Evolutionary conservation across 2,888 invertebrate species (phyloP).

Genomic region (Tenodera sinensis): DNA sequence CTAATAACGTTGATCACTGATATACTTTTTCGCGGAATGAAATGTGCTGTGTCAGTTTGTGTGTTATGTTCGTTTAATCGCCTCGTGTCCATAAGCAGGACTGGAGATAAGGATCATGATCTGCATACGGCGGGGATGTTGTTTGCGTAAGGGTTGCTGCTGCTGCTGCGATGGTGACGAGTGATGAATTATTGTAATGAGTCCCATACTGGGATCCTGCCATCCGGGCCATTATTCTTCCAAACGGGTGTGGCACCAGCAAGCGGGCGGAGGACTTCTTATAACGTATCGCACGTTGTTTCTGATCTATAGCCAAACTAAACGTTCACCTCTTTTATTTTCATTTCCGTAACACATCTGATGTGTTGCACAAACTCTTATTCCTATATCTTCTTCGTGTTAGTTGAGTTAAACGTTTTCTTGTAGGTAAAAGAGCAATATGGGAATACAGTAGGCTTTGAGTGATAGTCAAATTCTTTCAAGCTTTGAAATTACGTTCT

Average conservation of each 20-base stretch:
- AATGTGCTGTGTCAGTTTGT: background rate
- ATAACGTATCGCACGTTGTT: background rate
- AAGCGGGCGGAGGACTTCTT: background rate
- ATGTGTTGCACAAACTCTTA: too few species aligned
- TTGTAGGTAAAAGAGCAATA: too few species aligned
- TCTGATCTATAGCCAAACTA: background rate
- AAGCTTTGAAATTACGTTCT: too few species aligned
- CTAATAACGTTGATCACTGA: background rate
- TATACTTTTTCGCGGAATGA: background rate
- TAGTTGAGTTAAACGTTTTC: too few species aligned
- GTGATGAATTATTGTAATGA: conserved; percentile 7
- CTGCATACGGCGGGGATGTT: background rate
- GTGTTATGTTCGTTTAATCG: background rate
- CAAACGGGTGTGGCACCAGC: background rate
- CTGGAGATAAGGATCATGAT: background rate
- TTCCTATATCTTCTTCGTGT: too few species aligned
- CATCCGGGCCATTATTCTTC: background rate
- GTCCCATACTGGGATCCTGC: background rate
- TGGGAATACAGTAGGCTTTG: too few species aligned
- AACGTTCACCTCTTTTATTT: background rate
- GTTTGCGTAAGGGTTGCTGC: background rate
- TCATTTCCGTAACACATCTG: too few species aligned
- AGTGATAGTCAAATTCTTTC: too few species aligned
- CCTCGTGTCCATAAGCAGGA: background rate
- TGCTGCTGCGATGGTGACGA: background rate